These are phyloP conservation scores for Caenorhabditis auriculariae DNA, from an alignment of 2,888 invertebrate genomes.

Conservation along the genomic window DNA sequence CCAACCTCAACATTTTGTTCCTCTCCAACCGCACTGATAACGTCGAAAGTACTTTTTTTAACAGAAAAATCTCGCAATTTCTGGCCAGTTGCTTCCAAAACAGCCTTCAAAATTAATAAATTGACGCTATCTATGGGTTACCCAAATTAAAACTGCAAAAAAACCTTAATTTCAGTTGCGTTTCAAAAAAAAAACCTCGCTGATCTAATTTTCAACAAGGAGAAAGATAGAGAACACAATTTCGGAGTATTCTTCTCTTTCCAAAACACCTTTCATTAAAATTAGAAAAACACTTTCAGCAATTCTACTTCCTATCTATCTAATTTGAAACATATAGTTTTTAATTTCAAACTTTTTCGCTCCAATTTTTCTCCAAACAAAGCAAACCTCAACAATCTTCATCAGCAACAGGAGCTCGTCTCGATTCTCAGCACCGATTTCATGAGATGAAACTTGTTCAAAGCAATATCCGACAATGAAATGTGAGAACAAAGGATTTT, in stretches of 20 bases:
- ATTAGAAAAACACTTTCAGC: neutral
- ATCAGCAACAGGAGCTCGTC: slow-evolving; percentile 11
- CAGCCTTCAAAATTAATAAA: too few species aligned
- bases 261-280: neutral
- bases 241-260: neutral
- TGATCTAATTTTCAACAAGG: neutral
- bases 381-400: slow-evolving; percentile 9
- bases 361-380: slow-evolving; percentile 7
- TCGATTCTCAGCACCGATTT: neutral
- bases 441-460: too few species aligned
- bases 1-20: slow-evolving; percentile 8
- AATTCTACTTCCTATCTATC: too few species aligned
- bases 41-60: too few species aligned
- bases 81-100: too few species aligned
- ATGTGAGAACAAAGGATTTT: slow-evolving; percentile 8
- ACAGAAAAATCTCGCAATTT: too few species aligned
- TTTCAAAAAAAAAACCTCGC: too few species aligned
- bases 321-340: too few species aligned
- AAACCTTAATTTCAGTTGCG: too few species aligned
- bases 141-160: too few species aligned
- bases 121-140: too few species aligned
- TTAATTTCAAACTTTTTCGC: slow-evolving; percentile 7
- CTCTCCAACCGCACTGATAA: slow-evolving; percentile 9
- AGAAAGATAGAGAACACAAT: neutral
- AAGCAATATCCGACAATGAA: slow-evolving; percentile 23